Evolutionary conservation across 2,888 invertebrate species (phyloP).

Genomic region (Microctonus brassicae): DNA sequence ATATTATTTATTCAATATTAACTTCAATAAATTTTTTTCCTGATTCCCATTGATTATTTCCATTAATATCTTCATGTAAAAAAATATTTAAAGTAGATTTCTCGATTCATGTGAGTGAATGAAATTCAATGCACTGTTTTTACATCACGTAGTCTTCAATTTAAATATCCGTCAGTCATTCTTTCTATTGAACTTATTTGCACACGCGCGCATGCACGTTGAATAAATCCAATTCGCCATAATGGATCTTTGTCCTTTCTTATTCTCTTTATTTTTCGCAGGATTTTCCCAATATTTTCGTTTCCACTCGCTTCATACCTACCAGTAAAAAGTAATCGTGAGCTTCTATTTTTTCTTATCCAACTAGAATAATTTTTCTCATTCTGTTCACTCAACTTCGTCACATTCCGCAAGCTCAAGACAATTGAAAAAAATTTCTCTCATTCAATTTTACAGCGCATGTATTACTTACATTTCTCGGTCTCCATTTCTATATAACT

Average conservation of each 20-base stretch:
- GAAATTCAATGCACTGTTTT: neutral
- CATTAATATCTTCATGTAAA: neutral
- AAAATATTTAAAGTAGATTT: neutral
- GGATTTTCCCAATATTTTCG: conserved; percentile 26
- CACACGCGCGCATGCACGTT: neutral
- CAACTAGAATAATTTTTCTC: neutral
- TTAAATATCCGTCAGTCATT: conserved; percentile 20
- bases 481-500: neutral
- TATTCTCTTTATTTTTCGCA: neutral
- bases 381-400: neutral
- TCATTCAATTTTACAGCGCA: neutral
- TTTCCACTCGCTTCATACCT: neutral
- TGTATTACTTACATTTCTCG: neutral
- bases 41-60: neutral
- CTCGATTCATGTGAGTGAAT: neutral
- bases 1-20: neutral
- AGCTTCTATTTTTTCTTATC: neutral
- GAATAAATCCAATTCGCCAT: conserved; percentile 22
- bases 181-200: conserved; percentile 13
- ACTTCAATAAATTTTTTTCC: neutral
- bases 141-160: conserved; percentile 10
- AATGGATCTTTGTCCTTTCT: neutral
- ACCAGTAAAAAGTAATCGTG: conserved; percentile 1
- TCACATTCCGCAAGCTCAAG: neutral
- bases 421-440: neutral